phyloP scores from a whole-genome alignment of 2,797 vertebrate genomes.

The Microcaecilia unicolor region DNA sequence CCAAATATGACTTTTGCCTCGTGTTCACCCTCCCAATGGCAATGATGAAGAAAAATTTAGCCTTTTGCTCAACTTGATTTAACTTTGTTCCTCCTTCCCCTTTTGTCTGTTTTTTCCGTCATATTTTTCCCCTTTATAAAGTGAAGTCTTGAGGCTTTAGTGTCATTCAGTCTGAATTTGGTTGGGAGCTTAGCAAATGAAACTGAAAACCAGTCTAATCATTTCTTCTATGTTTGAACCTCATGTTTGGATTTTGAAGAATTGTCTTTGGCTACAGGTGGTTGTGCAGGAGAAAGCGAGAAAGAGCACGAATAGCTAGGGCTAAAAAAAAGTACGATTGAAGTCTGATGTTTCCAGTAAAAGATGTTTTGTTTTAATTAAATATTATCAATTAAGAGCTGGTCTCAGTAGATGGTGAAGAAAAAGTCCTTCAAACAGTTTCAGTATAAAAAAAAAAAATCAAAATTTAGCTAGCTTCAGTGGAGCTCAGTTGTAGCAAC shows the following conservation, averaged over 20 bases:
- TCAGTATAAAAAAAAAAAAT: not conserved
- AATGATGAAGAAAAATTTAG: too few species aligned
- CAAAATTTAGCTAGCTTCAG: not conserved
- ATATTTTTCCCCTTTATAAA: constrained; percentile 52
- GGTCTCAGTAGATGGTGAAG: constrained; percentile 7
- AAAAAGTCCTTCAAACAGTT: not conserved
- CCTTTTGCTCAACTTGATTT: constrained; percentile 48
- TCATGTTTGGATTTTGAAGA: constrained; percentile 31
- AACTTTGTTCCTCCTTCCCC: constrained; percentile 3
- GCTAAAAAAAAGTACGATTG: not conserved
- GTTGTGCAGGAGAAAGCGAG: not conserved
- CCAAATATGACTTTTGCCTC: constrained; percentile 51
- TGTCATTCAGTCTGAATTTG: constrained; percentile 87
- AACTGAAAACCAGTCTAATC: constrained; percentile 33
- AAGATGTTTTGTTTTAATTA: constrained; percentile 10
- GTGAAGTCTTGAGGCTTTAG: constrained; percentile 49
- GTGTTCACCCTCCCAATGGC: constrained; percentile 39
- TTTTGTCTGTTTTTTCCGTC: too few species aligned
- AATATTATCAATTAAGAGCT: constrained; percentile 12
- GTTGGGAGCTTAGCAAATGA: constrained; percentile 67
- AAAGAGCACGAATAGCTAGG: constrained; percentile 8
- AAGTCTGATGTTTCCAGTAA: constrained; percentile 11
- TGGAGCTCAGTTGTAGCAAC: constrained; percentile 4
- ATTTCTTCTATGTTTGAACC: constrained; percentile 43
- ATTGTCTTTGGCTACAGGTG: constrained; percentile 22